Evolutionary conservation across 2,888 invertebrate genomes (phyloP).

Genomic region (Physocephala rufipes): DNA sequence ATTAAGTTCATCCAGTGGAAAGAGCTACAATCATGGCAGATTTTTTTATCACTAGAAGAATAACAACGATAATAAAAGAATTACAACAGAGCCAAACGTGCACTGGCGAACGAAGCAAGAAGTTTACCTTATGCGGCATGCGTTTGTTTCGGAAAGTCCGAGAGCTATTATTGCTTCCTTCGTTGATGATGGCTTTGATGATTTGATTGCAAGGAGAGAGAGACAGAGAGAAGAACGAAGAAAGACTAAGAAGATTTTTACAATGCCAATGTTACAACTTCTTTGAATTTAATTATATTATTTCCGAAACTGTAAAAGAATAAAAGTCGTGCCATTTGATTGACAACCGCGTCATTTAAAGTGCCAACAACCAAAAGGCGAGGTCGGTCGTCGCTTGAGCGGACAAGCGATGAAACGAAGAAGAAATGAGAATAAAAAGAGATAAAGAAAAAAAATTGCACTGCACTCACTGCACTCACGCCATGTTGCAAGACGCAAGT

Average conservation of each 20-base stretch:
- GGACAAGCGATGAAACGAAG: neutral
- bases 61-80: too few relatives aligned
- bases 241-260: too few relatives aligned
- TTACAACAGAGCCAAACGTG: too few relatives aligned
- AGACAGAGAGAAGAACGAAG: too few relatives aligned
- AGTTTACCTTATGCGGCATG: too few relatives aligned
- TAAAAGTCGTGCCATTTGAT: conserved; percentile 10
- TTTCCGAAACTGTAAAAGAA: conserved; percentile 17
- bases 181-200: neutral
- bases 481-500: neutral
- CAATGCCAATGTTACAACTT: neutral
- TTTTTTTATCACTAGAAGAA: too few relatives aligned
- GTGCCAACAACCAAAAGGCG: neutral
- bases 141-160: too few relatives aligned
- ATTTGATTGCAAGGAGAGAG: neutral
- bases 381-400: neutral
- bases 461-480: neutral
- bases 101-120: too few relatives aligned
- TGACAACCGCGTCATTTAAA: conserved; percentile 17
- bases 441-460: neutral
- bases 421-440: too few relatives aligned
- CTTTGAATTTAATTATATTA: conserved; percentile 24
- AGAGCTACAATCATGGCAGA: too few relatives aligned
- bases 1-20: too few relatives aligned
- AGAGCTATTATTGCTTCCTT: neutral